Evolutionary conservation across 2,888 invertebrate species (phyloP).

Genomic region (Deilephila elpenor): DNA sequence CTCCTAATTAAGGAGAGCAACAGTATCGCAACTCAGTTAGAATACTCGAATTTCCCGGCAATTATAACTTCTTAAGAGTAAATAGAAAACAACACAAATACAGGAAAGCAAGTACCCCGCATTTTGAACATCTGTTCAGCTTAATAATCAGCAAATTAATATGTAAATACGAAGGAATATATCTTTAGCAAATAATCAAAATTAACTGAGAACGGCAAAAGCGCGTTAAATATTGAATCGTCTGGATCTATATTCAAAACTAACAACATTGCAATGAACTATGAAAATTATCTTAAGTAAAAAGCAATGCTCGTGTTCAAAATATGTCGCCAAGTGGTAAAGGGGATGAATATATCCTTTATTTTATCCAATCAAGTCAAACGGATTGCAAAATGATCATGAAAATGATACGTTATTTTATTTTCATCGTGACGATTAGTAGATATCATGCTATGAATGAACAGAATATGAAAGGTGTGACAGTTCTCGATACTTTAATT

Average conservation of each 20-base stretch:
- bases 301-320: too few relatives aligned
- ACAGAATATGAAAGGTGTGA: neutral
- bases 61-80: constrained; percentile 4
- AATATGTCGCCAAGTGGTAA: too few relatives aligned
- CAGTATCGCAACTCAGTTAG: constrained; percentile 28
- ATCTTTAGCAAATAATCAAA: too few relatives aligned
- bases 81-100: neutral
- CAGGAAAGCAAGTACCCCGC: neutral
- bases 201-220: too few relatives aligned
- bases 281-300: neutral
- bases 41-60: constrained; percentile 21
- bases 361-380: too few relatives aligned
- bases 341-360: too few relatives aligned
- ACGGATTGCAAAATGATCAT: too few relatives aligned
- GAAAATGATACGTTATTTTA: neutral
- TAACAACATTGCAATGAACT: too few relatives aligned
- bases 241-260: too few relatives aligned
- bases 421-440: neutral
- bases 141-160: neutral
- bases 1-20: constrained; percentile 11
- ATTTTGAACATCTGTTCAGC: neutral
- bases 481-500: neutral
- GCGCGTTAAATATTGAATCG: too few relatives aligned
- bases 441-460: too few relatives aligned
- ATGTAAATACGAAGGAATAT: too few relatives aligned